Conservation (phyloP, 37 sponge, comb jelly and placozoan genomes). For the Theonella swinhoei region DNA sequence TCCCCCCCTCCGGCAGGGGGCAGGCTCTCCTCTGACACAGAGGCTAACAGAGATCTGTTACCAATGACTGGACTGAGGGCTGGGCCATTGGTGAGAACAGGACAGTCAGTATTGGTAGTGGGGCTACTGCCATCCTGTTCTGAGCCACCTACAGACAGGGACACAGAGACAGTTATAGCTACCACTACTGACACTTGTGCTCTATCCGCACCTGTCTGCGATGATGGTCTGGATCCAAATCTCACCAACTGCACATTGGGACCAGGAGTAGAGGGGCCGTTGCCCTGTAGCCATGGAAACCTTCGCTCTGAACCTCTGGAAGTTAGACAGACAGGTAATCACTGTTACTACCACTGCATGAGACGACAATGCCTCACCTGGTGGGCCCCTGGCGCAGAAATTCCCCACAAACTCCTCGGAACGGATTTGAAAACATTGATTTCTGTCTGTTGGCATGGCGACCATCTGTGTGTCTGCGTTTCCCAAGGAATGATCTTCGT, state of each 20-base stretch:
- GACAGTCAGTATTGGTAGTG: no score
- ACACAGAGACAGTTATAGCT: no score
- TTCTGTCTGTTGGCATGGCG: not conserved
- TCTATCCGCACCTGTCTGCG: not conserved
- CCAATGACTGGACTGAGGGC: not conserved
- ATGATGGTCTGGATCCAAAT: not conserved
- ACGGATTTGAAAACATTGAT: not conserved
- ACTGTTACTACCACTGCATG: not conserved
- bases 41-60: not conserved
- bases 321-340: not conserved
- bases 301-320: not conserved
- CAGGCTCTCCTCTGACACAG: not conserved
- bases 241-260: not conserved
- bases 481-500: not conserved
- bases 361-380: not conserved
- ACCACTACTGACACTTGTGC: no score
- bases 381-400: not conserved
- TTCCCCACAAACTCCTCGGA: not conserved
- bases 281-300: not conserved
- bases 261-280: not conserved
- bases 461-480: conserved; percentile 1
- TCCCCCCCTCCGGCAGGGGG: not conserved
- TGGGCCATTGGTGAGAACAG: no score
- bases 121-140: no score
- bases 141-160: no score